Base-by-base conservation (phyloP, 2,113 vertebrate genomes). In the Halichoerus grypus region DNA sequence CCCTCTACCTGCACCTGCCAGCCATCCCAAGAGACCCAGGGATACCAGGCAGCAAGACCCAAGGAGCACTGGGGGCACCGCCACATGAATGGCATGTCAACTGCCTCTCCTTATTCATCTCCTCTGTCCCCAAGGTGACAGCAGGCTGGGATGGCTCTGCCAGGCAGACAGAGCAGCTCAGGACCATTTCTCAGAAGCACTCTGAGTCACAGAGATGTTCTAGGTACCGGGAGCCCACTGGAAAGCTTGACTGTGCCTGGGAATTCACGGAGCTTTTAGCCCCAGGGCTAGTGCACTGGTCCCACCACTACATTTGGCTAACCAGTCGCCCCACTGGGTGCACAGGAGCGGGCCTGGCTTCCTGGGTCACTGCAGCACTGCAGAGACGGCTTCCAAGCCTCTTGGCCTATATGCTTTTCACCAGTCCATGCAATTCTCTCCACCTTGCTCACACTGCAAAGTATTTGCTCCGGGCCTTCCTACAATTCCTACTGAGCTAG, bases 391-490 rank as follows among this genome's bases (percentile, higher is more conserved):
- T 63, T 77, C 55, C 53, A 80, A 74, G 55, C 4, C 7, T 72
- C 21, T 53, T 10, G 18, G 16, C 49, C 63, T 59, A 3, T 7
- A 51, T 42, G 24, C 53, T 93, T 88, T 79, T 67, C 51, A 63
- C 46, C 77, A 82, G 49, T 57, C 74, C 88, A n/a, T 16, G 33
- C 15, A 97, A 69, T 36, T 67, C 46, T 65, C 86, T 46, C 22
- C n/a, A 33, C 16, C 91, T 74, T 61, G 49, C 71, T 86, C 53
- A 65, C 28, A 72, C 10, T 53, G 74, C n/a, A 59, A 14, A 94
- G 33, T 51, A 21, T 79, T 74, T 84, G 63, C 79, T 96, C 61
- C 28, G 42, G 92, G 61, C 72, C 80, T 95, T 89, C 79, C 74
- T 72, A 74, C 53, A 88, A 7, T 42, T 95, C 49, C 93, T 80